phyloP scores from a whole-genome alignment of 2,888 invertebrate genomes.

The Polietes domitor region DNA sequence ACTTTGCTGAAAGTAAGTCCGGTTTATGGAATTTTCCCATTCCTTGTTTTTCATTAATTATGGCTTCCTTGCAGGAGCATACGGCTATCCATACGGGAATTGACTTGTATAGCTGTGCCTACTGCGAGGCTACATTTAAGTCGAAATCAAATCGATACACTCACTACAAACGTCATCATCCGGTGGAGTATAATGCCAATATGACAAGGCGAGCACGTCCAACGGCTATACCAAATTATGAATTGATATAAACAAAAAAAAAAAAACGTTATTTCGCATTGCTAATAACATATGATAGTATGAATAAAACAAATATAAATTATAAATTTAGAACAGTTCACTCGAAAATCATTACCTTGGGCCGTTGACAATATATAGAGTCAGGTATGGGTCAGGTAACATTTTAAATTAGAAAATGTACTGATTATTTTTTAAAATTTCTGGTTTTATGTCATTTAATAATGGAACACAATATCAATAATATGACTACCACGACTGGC shows the following conservation, averaged over 20 bases:
- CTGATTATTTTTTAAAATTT: too few species aligned
- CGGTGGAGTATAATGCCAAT: conserved; percentile 76
- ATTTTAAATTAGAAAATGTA: too few species aligned
- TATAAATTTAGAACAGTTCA: too few species aligned
- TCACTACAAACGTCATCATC: conserved; percentile 77
- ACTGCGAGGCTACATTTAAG: conserved; percentile 77
- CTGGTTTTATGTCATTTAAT: too few species aligned
- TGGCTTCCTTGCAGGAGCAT: conserved; percentile 73
- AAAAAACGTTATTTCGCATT: too few species aligned
- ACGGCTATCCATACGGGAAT: conserved; percentile 77
- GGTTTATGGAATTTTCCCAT: background rate
- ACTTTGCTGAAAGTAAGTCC: conserved; percentile 7
- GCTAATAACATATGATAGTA: too few species aligned
- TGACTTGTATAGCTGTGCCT: conserved; percentile 75
- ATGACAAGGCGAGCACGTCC: background rate
- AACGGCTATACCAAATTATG: background rate
- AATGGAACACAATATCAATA: too few species aligned
- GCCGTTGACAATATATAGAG: too few species aligned
- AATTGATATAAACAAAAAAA: conserved; percentile 43
- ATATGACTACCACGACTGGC: too few species aligned
- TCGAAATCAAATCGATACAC: conserved; percentile 78
- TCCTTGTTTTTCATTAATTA: background rate
- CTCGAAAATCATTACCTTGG: too few species aligned
- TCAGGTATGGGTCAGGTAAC: too few species aligned
- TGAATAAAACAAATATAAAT: too few species aligned